These are phyloP conservation scores for Cervus canadensis DNA, from an alignment of 2,113 vertebrate genomes.

Conservation along the genomic window DNA sequence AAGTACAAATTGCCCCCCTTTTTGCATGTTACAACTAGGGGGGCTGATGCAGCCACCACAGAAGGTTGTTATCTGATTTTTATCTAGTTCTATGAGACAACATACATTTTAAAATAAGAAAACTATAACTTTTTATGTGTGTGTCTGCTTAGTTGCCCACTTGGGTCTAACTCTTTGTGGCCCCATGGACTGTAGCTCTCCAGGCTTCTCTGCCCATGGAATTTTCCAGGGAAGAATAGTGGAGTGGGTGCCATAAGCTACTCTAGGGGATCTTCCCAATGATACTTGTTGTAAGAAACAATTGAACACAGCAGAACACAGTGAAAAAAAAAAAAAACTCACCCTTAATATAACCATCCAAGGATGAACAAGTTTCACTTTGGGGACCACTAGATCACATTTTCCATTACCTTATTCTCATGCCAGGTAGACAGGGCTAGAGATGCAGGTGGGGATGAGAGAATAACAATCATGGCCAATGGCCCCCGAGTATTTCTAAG, in stretches of 20 bases:
- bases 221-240: not conserved
- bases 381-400: not conserved
- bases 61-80: not conserved
- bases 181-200: not conserved
- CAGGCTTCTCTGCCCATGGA: not conserved
- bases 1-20: not conserved
- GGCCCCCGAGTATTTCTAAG: not conserved
- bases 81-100: not conserved
- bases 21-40: not conserved
- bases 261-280: not conserved
- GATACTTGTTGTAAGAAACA: not conserved
- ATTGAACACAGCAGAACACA: not conserved
- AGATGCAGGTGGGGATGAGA: not conserved
- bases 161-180: not conserved
- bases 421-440: not conserved
- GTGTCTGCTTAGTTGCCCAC: not conserved
- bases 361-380: not conserved
- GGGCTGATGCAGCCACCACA: not conserved
- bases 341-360: not conserved
- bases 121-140: not conserved
- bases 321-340: not conserved
- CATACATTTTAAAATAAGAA: not conserved
- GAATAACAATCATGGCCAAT: not conserved
- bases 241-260: not conserved
- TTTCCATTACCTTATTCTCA: conserved; percentile 39